Percentiles rank a stretch among this genome's conserved stretches.
phyloP scores from a whole-genome alignment of 2,888 invertebrate genomes.

The Caenorhabditis sp. region DNA sequence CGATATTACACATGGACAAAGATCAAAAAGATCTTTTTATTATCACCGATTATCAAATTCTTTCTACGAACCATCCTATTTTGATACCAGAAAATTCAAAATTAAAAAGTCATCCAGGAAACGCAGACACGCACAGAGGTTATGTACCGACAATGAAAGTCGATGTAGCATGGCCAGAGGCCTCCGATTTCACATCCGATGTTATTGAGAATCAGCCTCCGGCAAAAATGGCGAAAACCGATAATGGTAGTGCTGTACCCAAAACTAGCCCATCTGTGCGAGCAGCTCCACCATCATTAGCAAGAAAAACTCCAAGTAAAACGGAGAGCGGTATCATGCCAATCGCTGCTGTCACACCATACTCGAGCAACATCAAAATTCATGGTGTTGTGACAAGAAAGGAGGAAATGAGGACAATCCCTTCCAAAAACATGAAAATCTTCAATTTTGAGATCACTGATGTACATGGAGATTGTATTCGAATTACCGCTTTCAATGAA shows the following conservation, averaged over 20 bases:
- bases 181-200: neutral
- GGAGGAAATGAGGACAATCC: slow-evolving; percentile 48
- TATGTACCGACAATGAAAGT: slow-evolving; percentile 7
- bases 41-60: slow-evolving; percentile 38
- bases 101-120: slow-evolving; percentile 22
- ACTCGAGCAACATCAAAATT: slow-evolving; percentile 45
- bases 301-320: slow-evolving; percentile 14
- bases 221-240: slow-evolving; percentile 22
- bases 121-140: slow-evolving; percentile 13
- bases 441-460: slow-evolving; percentile 65
- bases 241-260: slow-evolving; percentile 15
- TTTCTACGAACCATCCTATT: slow-evolving; percentile 22
- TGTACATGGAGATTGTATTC: slow-evolving; percentile 45
- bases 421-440: slow-evolving; percentile 43
- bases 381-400: slow-evolving; percentile 55
- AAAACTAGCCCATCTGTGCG: slow-evolving; percentile 13
- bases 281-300: slow-evolving; percentile 28
- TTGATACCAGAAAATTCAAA: neutral
- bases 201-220: slow-evolving; percentile 20
- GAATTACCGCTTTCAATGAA: slow-evolving; percentile 59
- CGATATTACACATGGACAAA: neutral
- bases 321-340: slow-evolving; percentile 29
- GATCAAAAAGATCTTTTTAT: slow-evolving; percentile 12
- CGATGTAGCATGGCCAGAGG: neutral
- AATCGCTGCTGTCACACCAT: slow-evolving; percentile 47